Evolutionary conservation across 2,797 vertebrate genomes (phyloP), one percentile per base, ranked within the genome.

Genomic region (Danio aesculapii): DNA sequence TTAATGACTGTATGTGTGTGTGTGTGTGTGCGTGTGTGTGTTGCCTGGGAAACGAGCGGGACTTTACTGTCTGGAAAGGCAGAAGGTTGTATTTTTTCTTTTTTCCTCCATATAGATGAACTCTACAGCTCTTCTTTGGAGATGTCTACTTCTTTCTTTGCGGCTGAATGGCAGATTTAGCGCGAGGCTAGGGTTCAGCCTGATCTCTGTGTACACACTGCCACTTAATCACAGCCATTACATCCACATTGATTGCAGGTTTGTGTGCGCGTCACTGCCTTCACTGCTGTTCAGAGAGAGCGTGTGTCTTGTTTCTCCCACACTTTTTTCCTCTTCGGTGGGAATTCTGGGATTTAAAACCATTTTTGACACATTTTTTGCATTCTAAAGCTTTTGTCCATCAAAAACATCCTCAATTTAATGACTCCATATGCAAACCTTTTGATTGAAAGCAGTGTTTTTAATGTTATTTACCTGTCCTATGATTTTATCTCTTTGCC

Each of bases 181-280:
- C 47, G 43, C 70, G 49, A 67, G 12, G 11, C 61, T 59, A 66
- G 52, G 14, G 49, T 49, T 71, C 12, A 43, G n/a, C 17, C 19
- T 66, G 71, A 74, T 43, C 44, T 49, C 16, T 81, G 41, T 58
- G 6, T 57, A 62, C 52, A n/a, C 21, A 19, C 67, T 8, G 9
- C 43, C n/a, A 41, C 39, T 39, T 67, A 75, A 59, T 76, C 44
- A 61, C 59, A 10, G 10, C n/a, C 30, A 57, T 59, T 41, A 67
- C 44, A 74, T 72, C 55, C 49, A 5, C 76, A 86, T 74, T 87
- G 88, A 91, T 85, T 88, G 83, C 77, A 84, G 83, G 75, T 77
- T 19, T 17, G 84, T 87, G 84, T 84, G 78, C 87, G 81, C 85
- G 71, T 68, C 41, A 77, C 72, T 73, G 84, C 81, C 71, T 76